Evolutionary conservation across 2,113 vertebrate genomes (phyloP), one percentile per base, ranked within the genome.

Genomic region (Cricetomys ansorgei): DNA sequence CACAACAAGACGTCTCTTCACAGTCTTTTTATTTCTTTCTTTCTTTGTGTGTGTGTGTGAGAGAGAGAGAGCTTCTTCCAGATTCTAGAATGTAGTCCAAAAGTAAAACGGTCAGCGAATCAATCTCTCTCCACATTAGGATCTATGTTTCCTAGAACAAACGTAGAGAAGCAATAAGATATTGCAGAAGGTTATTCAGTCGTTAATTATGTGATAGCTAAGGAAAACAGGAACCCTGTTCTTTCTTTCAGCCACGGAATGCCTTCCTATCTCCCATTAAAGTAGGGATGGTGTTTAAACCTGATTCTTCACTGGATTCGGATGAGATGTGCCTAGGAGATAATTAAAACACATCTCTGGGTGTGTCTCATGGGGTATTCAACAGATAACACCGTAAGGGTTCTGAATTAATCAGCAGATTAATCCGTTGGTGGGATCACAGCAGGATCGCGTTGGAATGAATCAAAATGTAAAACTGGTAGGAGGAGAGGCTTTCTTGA

Each of bases 101-200:
- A 92, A 69, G 53, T 43, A 87, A 97, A 96, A 96, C 13, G 19
- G 15, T 1, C n/a, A 43, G 53, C 92, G 8, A 88, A 64, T 3
- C 95, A 92, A 34, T 72, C 1, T 19, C 72, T 25, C 25, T 97
- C 90, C 12, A 64, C 76, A 37, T 40, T 70, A 85, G 5, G 64
- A 96, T 34, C 13, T 29, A 67, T 88, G 37, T 80, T 94, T 96
- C 88, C 50, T 92, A 73, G 50, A 87, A 19, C 64, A 89, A 80
- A 16, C 3, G 97, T 4, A 95, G 70, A 95, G 75, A 90, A 91
- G 0, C 95, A 96, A 86, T 12, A 67, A 88, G 25, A 8, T 75
- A 90, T 80, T 57, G 3, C 25, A 89, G 62, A 97, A 70, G 45
- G 3, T 45, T 93, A 65, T 76, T 96, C 40, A 23, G 69, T 53